phyloP scores from a whole-genome alignment of 2,888 invertebrate species.

The Phymatocera aterrima region DNA sequence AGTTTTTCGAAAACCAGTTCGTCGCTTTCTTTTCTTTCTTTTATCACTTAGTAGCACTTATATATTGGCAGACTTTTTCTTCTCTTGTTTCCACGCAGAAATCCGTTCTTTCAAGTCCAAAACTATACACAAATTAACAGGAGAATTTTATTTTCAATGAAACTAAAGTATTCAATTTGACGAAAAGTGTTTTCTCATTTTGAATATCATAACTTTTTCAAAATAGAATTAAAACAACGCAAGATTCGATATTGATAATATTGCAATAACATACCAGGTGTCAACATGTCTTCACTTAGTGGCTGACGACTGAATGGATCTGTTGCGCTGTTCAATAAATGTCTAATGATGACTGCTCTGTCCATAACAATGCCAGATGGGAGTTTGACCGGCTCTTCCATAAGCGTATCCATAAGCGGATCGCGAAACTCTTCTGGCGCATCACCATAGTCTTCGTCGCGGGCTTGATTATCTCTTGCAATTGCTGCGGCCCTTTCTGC shows the following conservation, averaged over 20 bases:
- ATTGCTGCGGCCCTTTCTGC: constrained; percentile 88
- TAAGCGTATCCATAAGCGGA: constrained; percentile 97
- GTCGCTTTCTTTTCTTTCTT: constrained; percentile 23
- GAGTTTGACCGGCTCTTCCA: constrained; percentile 95
- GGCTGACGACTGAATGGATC: constrained; percentile 99
- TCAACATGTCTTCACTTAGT: constrained; percentile 94
- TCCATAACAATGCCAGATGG: constrained; percentile 96
- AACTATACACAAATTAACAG: constrained; percentile 77
- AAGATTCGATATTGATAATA: no score
- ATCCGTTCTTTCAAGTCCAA: constrained; percentile 91
- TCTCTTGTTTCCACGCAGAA: constrained; percentile 90
- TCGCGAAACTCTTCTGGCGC: constrained; percentile 98
- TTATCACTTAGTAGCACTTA: constrained; percentile 57
- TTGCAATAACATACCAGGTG: constrained; percentile 86
- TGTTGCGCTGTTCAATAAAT: constrained; percentile 95
- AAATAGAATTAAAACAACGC: neutral
- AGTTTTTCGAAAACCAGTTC: constrained; percentile 28
- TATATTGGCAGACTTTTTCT: constrained; percentile 75
- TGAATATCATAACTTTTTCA: neutral
- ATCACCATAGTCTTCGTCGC: constrained; percentile 95
- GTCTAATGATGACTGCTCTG: constrained; percentile 93
- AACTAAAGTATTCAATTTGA: no score
- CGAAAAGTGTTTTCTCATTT: no score
- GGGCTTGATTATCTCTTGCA: constrained; percentile 86
- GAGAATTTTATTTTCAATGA: neutral